A percentile compares a stretch with the other conserved stretches of the same genome.
These are phyloP conservation scores for Aphidius ervi DNA, from an alignment of 1,140 invertebrate genomes.

Conservation along the genomic window DNA sequence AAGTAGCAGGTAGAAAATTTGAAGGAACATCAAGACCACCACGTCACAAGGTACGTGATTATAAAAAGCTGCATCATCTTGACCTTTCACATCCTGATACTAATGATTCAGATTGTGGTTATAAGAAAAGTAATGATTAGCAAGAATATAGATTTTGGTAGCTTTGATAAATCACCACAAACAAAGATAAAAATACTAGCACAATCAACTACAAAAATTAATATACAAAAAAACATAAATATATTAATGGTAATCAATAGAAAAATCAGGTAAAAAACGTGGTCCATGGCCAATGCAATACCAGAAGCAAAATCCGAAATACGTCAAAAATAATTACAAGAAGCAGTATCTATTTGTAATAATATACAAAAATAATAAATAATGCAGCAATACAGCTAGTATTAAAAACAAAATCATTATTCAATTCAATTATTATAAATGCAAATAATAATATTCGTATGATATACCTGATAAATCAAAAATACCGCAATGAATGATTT, in stretches of 20 bases:
- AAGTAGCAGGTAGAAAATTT: slow-evolving; percentile 58
- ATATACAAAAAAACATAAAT: slow-evolving; percentile 34
- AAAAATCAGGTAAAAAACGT: slow-evolving; percentile 47
- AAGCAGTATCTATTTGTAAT: no score
- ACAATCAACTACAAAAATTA: no score
- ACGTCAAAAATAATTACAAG: no score
- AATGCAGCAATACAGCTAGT: no score
- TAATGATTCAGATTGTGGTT: slow-evolving; percentile 64
- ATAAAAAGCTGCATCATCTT: slow-evolving; percentile 61
- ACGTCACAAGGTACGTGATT: slow-evolving; percentile 65
- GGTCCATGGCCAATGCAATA: slow-evolving; percentile 48
- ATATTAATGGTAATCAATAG: slow-evolving; percentile 34
- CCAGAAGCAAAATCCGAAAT: slow-evolving; percentile 50
- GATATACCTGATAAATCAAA: slow-evolving; percentile 40
- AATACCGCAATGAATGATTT: slow-evolving; percentile 37
- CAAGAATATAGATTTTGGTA: slow-evolving; percentile 59
- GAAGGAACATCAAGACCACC: slow-evolving; percentile 64
- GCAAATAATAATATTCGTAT: slow-evolving; percentile 41
- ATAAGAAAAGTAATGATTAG: slow-evolving; percentile 58
- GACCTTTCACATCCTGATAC: slow-evolving; percentile 60
- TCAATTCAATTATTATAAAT: slow-evolving; percentile 44
- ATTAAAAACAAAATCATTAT: no score
- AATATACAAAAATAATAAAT: no score
- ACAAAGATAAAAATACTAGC: slow-evolving; percentile 27
- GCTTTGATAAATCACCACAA: slow-evolving; percentile 45